Evolutionary conservation across 2,797 vertebrate genomes (phyloP).

Genomic region (Anabas testudineus): DNA sequence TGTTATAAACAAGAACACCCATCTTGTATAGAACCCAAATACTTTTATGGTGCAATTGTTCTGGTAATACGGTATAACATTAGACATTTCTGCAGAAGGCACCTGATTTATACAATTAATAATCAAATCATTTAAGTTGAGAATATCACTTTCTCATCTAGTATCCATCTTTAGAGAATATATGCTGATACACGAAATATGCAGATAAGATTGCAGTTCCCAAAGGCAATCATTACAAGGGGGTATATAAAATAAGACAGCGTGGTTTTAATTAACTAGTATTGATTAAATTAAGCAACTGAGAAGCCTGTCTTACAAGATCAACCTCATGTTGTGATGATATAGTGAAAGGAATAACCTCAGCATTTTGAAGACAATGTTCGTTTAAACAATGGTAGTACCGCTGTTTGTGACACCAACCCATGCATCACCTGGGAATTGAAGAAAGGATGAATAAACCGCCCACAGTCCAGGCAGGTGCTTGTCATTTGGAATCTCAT

Average conservation of each 20-base stretch:
- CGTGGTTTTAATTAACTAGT: conserved; percentile 51
- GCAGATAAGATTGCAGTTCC: conserved; percentile 40
- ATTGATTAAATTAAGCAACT: conserved; percentile 58
- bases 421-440: conserved; percentile 32
- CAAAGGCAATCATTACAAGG: conserved; percentile 43
- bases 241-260: conserved; percentile 44
- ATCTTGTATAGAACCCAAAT: conserved; percentile 4
- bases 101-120: conserved; percentile 29
- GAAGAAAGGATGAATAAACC: conserved; percentile 25
- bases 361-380: conserved; percentile 25
- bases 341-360: conserved; percentile 33
- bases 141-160: conserved; percentile 15
- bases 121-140: conserved; percentile 29
- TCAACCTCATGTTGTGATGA: conserved; percentile 39
- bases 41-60: neutral
- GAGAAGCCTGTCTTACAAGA: conserved; percentile 32
- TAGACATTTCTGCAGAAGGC: neutral
- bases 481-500: conserved; percentile 51
- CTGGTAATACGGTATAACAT: neutral
- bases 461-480: conserved; percentile 46
- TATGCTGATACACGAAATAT: conserved; percentile 19
- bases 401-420: conserved; percentile 33
- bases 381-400: conserved; percentile 22
- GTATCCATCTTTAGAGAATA: conserved; percentile 20
- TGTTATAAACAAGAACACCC: conserved; percentile 16